Base-by-base conservation (phyloP, 2,113 vertebrate genomes). In the Cinclus cinclus region DNA sequence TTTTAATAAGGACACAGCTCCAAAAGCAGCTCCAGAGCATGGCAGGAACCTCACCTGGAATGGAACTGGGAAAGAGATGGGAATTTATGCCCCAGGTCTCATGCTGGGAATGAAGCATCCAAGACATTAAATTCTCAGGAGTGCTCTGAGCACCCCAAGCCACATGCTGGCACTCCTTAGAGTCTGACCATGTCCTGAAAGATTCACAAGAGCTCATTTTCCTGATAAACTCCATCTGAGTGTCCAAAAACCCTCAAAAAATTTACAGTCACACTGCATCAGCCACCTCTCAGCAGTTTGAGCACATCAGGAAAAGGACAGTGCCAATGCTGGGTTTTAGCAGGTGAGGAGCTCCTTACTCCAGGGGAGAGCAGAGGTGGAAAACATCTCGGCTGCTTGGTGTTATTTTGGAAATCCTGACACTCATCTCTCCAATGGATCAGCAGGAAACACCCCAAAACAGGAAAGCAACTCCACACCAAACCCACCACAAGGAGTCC, bases 81-180 rank as follows among this genome's bases (percentile, higher is more conserved):
- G 44, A 76, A 20, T 58, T 35, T 21, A 21, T 10, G 22, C 2
- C 3, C 16, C 47, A 31, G 44, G 7, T 37, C 46, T 62, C 44
- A 5, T 0, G 1, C 0, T 52, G 33, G 47, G 21, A 44, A 22
- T 2, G 23, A 27, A 76, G 49, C 3, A 1, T 53, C 27, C 52
- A 59, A 59, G 69, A 13, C 31, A 31, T 2, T 22, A 13, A n/a
- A 31, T 2, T 22, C 75, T 79, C n/a, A 30, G 71, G 30, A 75
- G 35, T 1, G 65, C 39, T 52, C 49, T 2, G 2, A 69, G 70
- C 10, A 1, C 35, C 60, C 41, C 39, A 24, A 15, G 8, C 7
- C 81, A 47, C 0, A 0, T 46, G 30, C 47, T 4, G 5, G 28
- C 37, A 4, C 21, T 64, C 30, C 53, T 69, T 33, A 23, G n/a